Evolutionary conservation across 2,797 vertebrate genomes (phyloP).

Genomic region (Nannoperca obscura): DNA sequence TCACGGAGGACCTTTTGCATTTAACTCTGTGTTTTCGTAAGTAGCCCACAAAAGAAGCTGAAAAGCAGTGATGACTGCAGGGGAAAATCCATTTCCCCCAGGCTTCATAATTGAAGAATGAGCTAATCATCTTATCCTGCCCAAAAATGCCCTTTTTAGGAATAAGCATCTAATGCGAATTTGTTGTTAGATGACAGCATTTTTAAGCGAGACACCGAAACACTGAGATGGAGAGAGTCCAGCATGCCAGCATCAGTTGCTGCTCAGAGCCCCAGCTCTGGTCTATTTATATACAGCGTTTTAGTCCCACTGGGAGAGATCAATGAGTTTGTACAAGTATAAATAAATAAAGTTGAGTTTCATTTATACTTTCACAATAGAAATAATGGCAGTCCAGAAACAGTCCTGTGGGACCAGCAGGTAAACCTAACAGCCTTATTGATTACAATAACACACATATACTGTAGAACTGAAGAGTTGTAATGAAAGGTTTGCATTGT

Average conservation of each 20-base stretch:
- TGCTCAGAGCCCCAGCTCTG: conserved; percentile 35
- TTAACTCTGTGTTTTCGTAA: conserved; percentile 41
- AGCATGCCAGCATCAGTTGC: conserved; percentile 65
- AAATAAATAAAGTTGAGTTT: conserved; percentile 64
- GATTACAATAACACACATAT: background rate
- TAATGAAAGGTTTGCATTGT: background rate
- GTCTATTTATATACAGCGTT: conserved; percentile 63
- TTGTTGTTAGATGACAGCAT: conserved; percentile 78
- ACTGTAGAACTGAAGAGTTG: background rate
- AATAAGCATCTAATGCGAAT: conserved; percentile 80
- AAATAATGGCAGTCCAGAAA: conserved; percentile 52
- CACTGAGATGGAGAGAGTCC: conserved; percentile 57
- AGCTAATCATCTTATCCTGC: conserved; percentile 70
- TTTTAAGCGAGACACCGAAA: conserved; percentile 56
- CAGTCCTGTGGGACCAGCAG: conserved; percentile 4
- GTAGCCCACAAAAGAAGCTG: conserved; percentile 51
- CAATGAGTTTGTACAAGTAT: conserved; percentile 62
- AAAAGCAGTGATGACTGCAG: conserved; percentile 49
- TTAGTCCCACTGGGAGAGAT: conserved; percentile 61
- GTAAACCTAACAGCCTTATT: background rate
- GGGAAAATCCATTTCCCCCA: conserved; percentile 58
- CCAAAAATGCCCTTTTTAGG: conserved; percentile 83
- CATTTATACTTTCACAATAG: conserved; percentile 64
- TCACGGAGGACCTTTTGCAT: conserved; percentile 23
- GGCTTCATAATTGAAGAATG: conserved; percentile 79